Evolutionary conservation across 2,797 vertebrate genomes (phyloP).

Genomic region (Xyrichtys novacula): DNA sequence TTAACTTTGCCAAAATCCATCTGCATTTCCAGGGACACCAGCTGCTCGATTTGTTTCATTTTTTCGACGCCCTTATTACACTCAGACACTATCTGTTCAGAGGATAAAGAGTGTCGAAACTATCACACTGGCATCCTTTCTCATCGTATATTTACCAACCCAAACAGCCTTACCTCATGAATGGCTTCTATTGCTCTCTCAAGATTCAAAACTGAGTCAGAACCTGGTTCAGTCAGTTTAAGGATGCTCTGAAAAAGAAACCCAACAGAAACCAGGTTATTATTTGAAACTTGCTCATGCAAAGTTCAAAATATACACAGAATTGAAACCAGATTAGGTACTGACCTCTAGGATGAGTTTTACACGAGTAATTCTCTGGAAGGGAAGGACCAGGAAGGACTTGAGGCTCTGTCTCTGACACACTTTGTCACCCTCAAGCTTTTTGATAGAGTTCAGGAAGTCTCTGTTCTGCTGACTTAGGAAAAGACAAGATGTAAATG

Average conservation of each 20-base stretch:
- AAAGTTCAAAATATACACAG: not conserved
- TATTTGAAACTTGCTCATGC: not conserved
- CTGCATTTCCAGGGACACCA: conserved; percentile 82
- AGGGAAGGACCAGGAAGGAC: conserved; percentile 88
- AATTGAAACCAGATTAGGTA: not conserved
- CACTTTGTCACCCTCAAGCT: conserved; percentile 81
- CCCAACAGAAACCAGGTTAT: not conserved
- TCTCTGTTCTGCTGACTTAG: conserved; percentile 77
- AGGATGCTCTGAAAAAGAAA: conserved; percentile 79
- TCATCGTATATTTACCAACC: not conserved
- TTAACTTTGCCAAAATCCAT: conserved; percentile 84
- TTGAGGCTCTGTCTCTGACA: conserved; percentile 87
- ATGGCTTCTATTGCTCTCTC: conserved; percentile 75
- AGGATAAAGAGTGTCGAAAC: not conserved
- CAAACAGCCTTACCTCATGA: conserved; percentile 74
- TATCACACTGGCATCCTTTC: not conserved
- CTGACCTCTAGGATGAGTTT: conserved; percentile 86
- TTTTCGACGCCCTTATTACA: conserved; percentile 79
- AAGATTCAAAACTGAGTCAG: conserved; percentile 56
- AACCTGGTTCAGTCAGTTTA: conserved; percentile 67
- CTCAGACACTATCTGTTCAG: conserved; percentile 79
- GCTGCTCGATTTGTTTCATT: conserved; percentile 85
- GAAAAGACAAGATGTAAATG: not conserved
- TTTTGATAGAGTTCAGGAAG: conserved; percentile 77
- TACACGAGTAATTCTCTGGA: conserved; percentile 88